Base-by-base conservation (phyloP, 2,797 vertebrate genomes). In the Syndactyla subalaris region DNA sequence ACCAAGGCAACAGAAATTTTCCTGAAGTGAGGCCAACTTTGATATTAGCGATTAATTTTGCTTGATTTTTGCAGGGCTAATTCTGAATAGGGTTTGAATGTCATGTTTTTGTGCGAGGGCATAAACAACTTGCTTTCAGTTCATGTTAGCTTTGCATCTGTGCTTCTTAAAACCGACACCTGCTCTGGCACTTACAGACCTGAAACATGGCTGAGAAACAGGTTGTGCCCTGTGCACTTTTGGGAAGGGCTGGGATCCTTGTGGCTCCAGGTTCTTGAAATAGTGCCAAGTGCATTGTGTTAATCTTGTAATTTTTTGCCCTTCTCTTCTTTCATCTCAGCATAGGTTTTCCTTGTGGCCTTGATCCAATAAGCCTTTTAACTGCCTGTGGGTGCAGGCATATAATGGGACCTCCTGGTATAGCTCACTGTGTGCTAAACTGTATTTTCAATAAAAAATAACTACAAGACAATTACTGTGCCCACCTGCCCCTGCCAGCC, bases 1-100 rank as follows among this genome's bases (percentile, higher is more conserved):
- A 95, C 93, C 91, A 94, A 96, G 79, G 92, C 86, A 94, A 93
- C 78, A 95, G 63, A 93, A 81, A 88, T 94, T 97, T 96, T 96
- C 86, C 88, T 89, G 94, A 96, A 81, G 85, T 51, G 45, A 87
- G 43, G 88, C 92, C 97, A 96, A 67, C 36, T 93, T 92, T 83
- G 79, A 93, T 91, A 89, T 36, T 59, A 90, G 65, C 88, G 84
- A 57, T 86, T 93, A 91, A 95, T 76, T 92, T 84, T 77, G 22
- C 90, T 93, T 91, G 78, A 71, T 90, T 93, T 88, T 89, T 92
- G 19, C 46, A 36, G 36, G 58, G 26, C 54, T 83, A 61, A 63
- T 91, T 92, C 61, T 89, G 85, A 80, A 62, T 23, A 34, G 21
- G 39, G 74, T 51, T 93, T 79, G 38, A 85, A 71, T 54, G 76